Conservation (phyloP, 2,888 invertebrate genomes). For the Reticulitermes lucifugus region DNA sequence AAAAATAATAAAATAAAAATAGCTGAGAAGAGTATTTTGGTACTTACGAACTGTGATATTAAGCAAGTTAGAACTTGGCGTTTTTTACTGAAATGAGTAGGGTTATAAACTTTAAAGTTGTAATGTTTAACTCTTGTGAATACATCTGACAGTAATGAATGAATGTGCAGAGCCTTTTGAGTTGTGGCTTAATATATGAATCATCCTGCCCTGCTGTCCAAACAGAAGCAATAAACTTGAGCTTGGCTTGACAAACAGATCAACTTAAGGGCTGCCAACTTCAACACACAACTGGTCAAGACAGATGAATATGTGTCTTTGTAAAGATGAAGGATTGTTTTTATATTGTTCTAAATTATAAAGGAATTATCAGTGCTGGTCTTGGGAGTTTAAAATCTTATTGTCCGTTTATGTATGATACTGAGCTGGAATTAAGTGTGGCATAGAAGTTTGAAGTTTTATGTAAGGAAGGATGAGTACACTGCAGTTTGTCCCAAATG, state of each 20-base stretch:
- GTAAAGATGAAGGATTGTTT: constrained; percentile 27
- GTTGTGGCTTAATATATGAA: constrained; percentile 6
- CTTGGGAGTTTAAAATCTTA: constrained; percentile 1
- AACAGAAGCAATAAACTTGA: constrained; percentile 40
- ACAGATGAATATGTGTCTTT: constrained; percentile 10
- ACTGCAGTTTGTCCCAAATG: constrained; percentile 24
- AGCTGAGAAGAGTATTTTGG: constrained; percentile 43
- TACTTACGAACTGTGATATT: constrained; percentile 42
- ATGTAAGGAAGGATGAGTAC: constrained; percentile 11
- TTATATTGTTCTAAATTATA: constrained; percentile 34
- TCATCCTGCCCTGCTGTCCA: constrained; percentile 31
- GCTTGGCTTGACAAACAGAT: constrained; percentile 35
- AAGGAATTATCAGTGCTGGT: background rate
- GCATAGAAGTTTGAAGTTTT: constrained; percentile 14
- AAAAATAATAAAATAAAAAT: constrained; percentile 42
- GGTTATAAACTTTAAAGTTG: constrained; percentile 32
- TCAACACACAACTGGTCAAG: background rate
- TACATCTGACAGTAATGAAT: constrained; percentile 32
- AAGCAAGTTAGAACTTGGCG: constrained; percentile 40
- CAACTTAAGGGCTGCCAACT: constrained; percentile 12
- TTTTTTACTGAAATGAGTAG: constrained; percentile 43
- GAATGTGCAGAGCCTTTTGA: constrained; percentile 29
- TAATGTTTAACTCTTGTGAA: constrained; percentile 23
- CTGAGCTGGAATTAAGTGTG: constrained; percentile 32
- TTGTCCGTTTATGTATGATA: constrained; percentile 13